A percentile compares a stretch with the other conserved stretches of the same genome.
Evolutionary conservation across 2,113 vertebrate genomes (phyloP).

Genomic region (Noctilio leporinus): DNA sequence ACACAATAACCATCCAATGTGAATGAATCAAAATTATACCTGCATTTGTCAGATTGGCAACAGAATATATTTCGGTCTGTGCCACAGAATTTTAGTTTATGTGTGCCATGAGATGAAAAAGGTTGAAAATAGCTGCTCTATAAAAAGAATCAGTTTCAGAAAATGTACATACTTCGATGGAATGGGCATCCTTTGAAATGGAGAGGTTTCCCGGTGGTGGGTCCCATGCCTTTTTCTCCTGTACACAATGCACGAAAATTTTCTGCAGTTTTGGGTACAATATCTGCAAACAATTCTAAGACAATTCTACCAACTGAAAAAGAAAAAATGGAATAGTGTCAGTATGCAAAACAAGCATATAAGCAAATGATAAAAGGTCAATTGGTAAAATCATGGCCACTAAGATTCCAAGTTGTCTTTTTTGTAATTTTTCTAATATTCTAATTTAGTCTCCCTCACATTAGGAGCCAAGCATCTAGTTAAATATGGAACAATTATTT

Average conservation of each 20-base stretch:
- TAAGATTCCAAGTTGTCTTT: neutral
- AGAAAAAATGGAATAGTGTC: slow-evolving; percentile 5
- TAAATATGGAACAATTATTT: neutral
- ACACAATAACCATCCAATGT: too few species aligned
- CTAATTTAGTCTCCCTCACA: neutral
- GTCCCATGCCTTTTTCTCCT: slow-evolving; percentile 91
- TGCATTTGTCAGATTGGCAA: too few species aligned
- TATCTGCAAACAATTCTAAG: slow-evolving; percentile 92
- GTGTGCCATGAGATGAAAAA: too few species aligned
- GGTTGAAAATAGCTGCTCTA: neutral
- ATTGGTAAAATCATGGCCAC: neutral
- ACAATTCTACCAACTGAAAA: slow-evolving; percentile 89
- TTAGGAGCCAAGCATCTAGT: neutral
- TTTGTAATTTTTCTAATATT: neutral
- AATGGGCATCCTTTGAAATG: slow-evolving; percentile 98
- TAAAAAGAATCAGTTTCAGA: neutral
- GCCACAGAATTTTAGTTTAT: too few species aligned
- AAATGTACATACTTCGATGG: slow-evolving; percentile 87
- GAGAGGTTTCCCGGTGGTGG: slow-evolving; percentile 91
- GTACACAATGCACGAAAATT: slow-evolving; percentile 96
- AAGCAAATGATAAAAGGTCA: neutral
- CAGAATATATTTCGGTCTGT: too few species aligned
- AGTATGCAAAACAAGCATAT: neutral
- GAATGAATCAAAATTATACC: too few species aligned
- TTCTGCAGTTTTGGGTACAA: slow-evolving; percentile 94